Evolutionary conservation across 2,797 vertebrate genomes (phyloP).

Genomic region (Malacoraja senta): DNA sequence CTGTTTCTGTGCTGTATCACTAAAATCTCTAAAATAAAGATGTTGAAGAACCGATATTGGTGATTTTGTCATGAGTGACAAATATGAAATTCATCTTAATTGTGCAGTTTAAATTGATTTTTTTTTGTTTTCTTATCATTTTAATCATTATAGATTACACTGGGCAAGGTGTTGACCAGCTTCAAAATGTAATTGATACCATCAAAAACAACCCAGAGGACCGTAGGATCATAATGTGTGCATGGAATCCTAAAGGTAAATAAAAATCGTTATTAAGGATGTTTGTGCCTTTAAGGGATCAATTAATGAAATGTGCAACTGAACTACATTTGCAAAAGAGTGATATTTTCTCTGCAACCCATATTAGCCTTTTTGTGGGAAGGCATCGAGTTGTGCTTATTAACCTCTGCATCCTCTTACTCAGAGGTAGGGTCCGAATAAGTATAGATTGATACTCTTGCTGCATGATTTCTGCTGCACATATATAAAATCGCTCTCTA

Average conservation of each 20-base stretch:
- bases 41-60: not conserved
- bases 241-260: conserved; percentile 95
- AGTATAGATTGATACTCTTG: not conserved
- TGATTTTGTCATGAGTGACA: not conserved
- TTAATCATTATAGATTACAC: conserved; percentile 70
- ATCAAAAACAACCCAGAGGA: conserved; percentile 87
- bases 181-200: conserved; percentile 85
- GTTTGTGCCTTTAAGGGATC: not conserved
- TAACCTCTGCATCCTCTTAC: not conserved
- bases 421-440: not conserved
- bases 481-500: not conserved
- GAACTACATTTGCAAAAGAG: not conserved
- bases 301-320: not conserved
- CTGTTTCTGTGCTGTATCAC: no score
- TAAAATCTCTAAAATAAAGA: no score
- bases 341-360: not conserved
- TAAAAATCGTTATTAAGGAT: not conserved
- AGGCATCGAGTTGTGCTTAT: not conserved
- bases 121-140: conserved; percentile 28
- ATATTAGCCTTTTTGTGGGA: not conserved
- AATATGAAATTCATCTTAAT: not conserved
- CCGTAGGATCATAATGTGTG: conserved; percentile 89
- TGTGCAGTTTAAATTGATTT: not conserved
- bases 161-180: conserved; percentile 85
- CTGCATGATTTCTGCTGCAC: not conserved